Percentiles rank a stretch among this genome's conserved stretches.
Conservation (phyloP, 2,113 vertebrate genomes). For the Uria aalge region DNA sequence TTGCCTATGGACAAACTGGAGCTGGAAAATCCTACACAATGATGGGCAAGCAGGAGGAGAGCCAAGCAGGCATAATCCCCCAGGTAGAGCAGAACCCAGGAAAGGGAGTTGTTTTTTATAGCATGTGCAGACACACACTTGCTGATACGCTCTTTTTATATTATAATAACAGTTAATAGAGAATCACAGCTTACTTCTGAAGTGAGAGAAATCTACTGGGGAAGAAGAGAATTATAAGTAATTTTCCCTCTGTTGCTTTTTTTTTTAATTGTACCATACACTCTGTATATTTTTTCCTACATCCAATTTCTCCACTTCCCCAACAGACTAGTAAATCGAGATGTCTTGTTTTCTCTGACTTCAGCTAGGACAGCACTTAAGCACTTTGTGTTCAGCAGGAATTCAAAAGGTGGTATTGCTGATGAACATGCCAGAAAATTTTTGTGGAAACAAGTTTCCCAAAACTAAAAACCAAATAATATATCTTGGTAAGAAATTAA, state of each 20-base stretch:
- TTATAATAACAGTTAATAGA: background rate
- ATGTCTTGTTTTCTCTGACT: background rate
- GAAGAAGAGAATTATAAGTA: background rate
- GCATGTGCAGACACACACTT: background rate
- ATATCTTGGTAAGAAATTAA: background rate
- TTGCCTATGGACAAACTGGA: slow-evolving; percentile 98
- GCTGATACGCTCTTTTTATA: background rate
- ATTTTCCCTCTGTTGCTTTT: background rate
- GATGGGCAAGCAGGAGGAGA: slow-evolving; percentile 99
- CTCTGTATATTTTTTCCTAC: background rate
- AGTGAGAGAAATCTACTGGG: background rate
- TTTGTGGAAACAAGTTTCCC: background rate
- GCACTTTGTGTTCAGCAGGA: background rate
- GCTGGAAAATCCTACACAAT: slow-evolving; percentile 98
- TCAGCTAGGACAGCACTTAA: background rate
- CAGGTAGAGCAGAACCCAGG: slow-evolving; percentile 77
- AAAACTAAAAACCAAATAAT: background rate
- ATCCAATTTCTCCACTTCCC: background rate
- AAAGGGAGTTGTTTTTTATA: background rate
- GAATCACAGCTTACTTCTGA: background rate
- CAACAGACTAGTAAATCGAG: background rate
- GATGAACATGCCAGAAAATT: background rate
- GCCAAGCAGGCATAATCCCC: slow-evolving; percentile 97
- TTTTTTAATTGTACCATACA: background rate
- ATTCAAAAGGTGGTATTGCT: background rate